phyloP scores from a whole-genome alignment of 2,888 invertebrate genomes.

The Cynaeus angustus region DNA sequence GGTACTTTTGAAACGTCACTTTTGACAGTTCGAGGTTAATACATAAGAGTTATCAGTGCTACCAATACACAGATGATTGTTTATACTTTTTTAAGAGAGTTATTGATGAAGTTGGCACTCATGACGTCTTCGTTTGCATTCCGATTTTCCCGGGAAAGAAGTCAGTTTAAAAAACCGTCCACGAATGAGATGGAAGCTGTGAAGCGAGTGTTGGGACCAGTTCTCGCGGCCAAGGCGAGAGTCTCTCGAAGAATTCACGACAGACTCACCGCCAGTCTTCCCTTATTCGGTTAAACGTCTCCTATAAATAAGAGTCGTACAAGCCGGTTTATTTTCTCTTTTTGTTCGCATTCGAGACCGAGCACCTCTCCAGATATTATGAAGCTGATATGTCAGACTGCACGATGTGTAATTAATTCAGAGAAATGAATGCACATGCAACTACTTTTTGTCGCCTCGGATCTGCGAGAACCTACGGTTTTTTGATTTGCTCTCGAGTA shows the following conservation, averaged over 20 bases:
- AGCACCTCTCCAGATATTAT: constrained; percentile 54
- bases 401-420: constrained; percentile 59
- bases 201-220: constrained; percentile 56
- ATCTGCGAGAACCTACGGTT: constrained; percentile 50
- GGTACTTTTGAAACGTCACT: too few relatives aligned
- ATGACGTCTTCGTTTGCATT: too few relatives aligned
- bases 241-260: constrained; percentile 59
- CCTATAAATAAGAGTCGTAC: constrained; percentile 60
- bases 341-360: constrained; percentile 53
- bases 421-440: constrained; percentile 55
- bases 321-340: constrained; percentile 54
- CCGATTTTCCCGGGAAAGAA: constrained; percentile 8
- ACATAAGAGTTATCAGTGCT: too few relatives aligned
- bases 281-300: constrained; percentile 61
- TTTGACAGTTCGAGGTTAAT: too few relatives aligned
- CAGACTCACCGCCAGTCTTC: constrained; percentile 57
- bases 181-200: constrained; percentile 32
- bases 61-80: too few relatives aligned
- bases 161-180: constrained; percentile 19
- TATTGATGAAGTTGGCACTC: too few relatives aligned
- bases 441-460: constrained; percentile 53
- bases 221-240: constrained; percentile 61
- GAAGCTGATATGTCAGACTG: constrained; percentile 55
- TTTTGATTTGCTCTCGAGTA: constrained; percentile 17
- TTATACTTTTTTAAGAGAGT: too few relatives aligned